Base-by-base conservation (phyloP, 2,113 vertebrate species). In the Platysteira castanea region DNA sequence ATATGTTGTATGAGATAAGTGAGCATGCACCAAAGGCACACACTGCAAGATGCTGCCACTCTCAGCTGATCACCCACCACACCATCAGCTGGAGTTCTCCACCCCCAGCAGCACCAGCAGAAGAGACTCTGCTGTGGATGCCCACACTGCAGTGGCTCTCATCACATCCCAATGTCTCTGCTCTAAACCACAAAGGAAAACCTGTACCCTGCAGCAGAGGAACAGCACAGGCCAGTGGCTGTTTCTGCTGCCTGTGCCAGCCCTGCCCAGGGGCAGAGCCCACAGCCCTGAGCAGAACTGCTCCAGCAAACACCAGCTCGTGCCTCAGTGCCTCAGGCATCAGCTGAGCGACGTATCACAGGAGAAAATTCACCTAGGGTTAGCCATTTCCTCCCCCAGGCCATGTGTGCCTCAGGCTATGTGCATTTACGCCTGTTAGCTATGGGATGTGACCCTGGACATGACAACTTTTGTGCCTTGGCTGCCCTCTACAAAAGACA, bases 161-260 rank as follows among this genome's bases (percentile, higher is more conserved):
- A 0, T 27, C 41, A 39, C 27, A 35, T 28, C 39, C 31, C 11
- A 23, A 16, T 1, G 33, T 14, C 52, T 46, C 21, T 26, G 22
- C 47, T 12, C 39, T 22, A 68, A 71, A 64, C 13, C 69, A 78
- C 33, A 35, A 50, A 42, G 9, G 2, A 21, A 50, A 82, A 64
- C 0, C 46, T 30, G 33, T 0, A 18, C 5, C 54, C 50, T 26
- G n/a, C 26, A 26, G 71, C 11, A 42, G 81, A 65, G 68, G 53
- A 33, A 30, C 1, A 6, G 44, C 41, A 39, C 0, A 0, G 71
- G 71, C 44, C 63, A 3, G 4, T 2, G 4, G 33, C 2, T 26
- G 11, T 11, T 69, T 21, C 63, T 42, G 76, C 77, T 15, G 15
- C 31, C 31, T 15, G 30, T 8, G 70, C 4, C 15, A 69, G 71